A percentile compares a stretch with the other conserved stretches of the same genome.
Conservation (phyloP, 1,140 invertebrate species). For the Trissolcus basalis region DNA sequence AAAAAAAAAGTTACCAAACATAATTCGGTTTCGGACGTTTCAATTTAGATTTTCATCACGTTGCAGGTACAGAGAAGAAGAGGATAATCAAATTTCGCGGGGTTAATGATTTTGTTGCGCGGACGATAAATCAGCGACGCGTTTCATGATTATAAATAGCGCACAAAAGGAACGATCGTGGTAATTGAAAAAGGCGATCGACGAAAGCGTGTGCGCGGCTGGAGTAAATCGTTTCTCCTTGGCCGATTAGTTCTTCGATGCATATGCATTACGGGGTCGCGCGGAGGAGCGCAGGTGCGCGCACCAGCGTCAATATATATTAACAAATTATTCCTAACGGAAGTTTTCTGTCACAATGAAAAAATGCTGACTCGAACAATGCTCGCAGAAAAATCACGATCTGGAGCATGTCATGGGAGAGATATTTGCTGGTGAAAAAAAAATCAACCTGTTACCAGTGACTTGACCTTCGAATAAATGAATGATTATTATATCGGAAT, state of each 20-base stretch:
- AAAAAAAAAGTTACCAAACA: too few species aligned
- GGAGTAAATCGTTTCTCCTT: slow-evolving; percentile 52
- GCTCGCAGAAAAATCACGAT: slow-evolving; percentile 42
- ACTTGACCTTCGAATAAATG: slow-evolving; percentile 45
- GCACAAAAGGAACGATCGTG: slow-evolving; percentile 28
- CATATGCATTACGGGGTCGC: slow-evolving; percentile 39
- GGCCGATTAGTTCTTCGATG: slow-evolving; percentile 51
- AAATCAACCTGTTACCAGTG: slow-evolving; percentile 28
- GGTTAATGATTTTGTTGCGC: slow-evolving; percentile 29
- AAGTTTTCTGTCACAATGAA: slow-evolving; percentile 44
- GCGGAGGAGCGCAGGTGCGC: slow-evolving; percentile 33
- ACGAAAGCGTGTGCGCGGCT: slow-evolving; percentile 22
- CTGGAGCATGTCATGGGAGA: slow-evolving; percentile 38
- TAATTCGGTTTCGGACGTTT: background rate
- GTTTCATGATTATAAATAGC: slow-evolving; percentile 37
- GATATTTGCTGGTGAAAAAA: slow-evolving; percentile 16
- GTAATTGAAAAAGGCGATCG: slow-evolving; percentile 53
- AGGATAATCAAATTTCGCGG: slow-evolving; percentile 28
- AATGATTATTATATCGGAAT: slow-evolving; percentile 37
- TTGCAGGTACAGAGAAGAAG: background rate
- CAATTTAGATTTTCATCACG: background rate
- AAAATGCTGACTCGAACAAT: slow-evolving; percentile 29
- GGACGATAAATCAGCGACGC: slow-evolving; percentile 25
- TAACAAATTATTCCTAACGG: slow-evolving; percentile 57
- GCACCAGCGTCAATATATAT: slow-evolving; percentile 29